phyloP scores from a whole-genome alignment of 2,797 vertebrate species.

The Rhadinocentrus ornatus region DNA sequence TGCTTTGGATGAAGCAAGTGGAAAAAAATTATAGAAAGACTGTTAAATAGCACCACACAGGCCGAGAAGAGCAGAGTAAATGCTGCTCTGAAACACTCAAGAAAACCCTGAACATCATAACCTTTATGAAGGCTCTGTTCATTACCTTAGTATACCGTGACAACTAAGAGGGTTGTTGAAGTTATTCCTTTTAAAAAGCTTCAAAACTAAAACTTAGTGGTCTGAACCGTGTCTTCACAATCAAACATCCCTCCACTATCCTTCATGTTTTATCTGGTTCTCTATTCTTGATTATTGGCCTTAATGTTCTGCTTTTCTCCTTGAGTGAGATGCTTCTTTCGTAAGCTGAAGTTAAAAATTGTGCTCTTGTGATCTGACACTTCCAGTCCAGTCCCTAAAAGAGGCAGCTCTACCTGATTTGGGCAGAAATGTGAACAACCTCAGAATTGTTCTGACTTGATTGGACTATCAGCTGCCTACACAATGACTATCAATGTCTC shows the following conservation, averaged over 20 bases:
- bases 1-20: not conserved
- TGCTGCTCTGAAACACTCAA: not conserved
- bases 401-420: not conserved
- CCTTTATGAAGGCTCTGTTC: not conserved
- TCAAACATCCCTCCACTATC: not conserved
- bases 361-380: conserved; percentile 3
- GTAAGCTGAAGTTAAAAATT: not conserved
- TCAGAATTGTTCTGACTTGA: not conserved
- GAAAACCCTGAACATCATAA: not conserved
- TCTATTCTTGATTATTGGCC: too few species aligned
- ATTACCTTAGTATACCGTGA: not conserved
- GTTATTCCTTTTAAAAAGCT: not conserved
- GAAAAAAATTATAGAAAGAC: not conserved
- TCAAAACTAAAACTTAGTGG: not conserved
- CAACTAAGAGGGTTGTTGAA: too few species aligned
- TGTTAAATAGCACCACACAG: fast-evolving
- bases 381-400: not conserved
- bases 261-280: too few species aligned
- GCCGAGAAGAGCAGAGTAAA: not conserved
- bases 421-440: not conserved
- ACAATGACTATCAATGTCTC: not conserved
- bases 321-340: too few species aligned
- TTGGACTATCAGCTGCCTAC: not conserved
- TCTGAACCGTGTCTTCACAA: not conserved
- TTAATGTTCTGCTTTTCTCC: too few species aligned